These are phyloP conservation scores for Lasioglossum albipes DNA, from an alignment of 1,140 invertebrate genomes.

Conservation along the genomic window DNA sequence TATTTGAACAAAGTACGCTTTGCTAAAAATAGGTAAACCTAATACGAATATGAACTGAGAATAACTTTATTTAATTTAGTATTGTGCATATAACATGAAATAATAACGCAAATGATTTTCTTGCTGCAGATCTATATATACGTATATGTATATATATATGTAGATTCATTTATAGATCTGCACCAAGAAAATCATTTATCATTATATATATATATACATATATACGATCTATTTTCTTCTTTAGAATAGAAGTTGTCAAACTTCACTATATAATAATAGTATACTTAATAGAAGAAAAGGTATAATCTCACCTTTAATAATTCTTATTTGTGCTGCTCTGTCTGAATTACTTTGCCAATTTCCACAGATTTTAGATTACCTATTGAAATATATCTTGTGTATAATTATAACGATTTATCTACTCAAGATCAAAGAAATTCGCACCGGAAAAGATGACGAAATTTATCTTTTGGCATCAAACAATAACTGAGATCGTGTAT, in stretches of 20 bases:
- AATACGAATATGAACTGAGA: neutral
- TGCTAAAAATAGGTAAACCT: neutral
- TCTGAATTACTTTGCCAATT: neutral
- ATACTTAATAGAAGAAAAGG: neutral
- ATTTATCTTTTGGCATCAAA: slow-evolving; percentile 17
- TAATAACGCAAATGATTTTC: neutral
- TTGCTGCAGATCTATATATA: no score
- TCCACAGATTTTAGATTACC: neutral
- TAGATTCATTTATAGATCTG: no score
- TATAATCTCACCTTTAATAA: neutral
- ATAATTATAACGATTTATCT: slow-evolving; percentile 44
- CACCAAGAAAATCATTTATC: no score
- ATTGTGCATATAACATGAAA: no score
- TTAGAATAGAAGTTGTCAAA: no score
- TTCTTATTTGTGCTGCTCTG: neutral
- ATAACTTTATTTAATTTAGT: no score
- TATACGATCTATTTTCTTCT: no score
- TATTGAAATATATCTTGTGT: slow-evolving; percentile 6
- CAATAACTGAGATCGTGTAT: neutral
- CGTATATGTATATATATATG: no score
- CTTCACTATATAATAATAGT: no score
- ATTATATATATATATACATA: no score
- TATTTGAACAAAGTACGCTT: neutral
- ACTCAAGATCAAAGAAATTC: slow-evolving; percentile 18
- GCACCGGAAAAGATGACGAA: slow-evolving; percentile 7